phyloP scores from a whole-genome alignment of 2,888 invertebrate genomes.

The Hyalella azteca region DNA sequence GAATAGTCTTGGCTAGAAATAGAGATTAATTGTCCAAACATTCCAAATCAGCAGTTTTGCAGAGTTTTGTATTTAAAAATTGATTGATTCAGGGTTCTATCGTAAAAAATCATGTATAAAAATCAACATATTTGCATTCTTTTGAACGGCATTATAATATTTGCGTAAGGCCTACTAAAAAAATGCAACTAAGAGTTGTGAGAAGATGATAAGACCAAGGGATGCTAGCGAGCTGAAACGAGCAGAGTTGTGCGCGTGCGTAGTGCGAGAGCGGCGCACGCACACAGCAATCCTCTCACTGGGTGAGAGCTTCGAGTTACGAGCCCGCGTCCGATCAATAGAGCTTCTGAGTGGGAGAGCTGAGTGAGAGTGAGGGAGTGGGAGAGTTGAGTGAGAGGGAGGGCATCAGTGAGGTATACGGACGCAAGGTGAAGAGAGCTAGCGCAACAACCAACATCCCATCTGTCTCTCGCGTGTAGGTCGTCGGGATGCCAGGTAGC shows the following conservation, averaged over 20 bases:
- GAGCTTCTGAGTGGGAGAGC: constrained; percentile 34
- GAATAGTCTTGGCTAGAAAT: too few species aligned
- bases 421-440: neutral
- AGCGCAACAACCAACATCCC: too few species aligned
- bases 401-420: neutral
- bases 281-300: neutral
- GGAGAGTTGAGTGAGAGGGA: constrained; percentile 12
- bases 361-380: neutral
- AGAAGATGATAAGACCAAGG: neutral
- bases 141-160: too few species aligned
- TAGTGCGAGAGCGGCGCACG: neutral
- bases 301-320: neutral
- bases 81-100: neutral
- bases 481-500: neutral
- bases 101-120: neutral
- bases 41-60: too few species aligned
- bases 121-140: neutral
- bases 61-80: neutral
- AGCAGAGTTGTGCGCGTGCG: neutral
- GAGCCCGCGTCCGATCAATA: constrained; percentile 13
- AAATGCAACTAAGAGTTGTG: neutral
- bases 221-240: neutral
- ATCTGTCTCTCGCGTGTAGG: neutral
- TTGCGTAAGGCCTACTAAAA: neutral
- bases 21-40: too few species aligned